A percentile compares a stretch with the other conserved stretches of the same genome.
Conservation (phyloP, 1,140 invertebrate species). For the Vanessa atalanta region DNA sequence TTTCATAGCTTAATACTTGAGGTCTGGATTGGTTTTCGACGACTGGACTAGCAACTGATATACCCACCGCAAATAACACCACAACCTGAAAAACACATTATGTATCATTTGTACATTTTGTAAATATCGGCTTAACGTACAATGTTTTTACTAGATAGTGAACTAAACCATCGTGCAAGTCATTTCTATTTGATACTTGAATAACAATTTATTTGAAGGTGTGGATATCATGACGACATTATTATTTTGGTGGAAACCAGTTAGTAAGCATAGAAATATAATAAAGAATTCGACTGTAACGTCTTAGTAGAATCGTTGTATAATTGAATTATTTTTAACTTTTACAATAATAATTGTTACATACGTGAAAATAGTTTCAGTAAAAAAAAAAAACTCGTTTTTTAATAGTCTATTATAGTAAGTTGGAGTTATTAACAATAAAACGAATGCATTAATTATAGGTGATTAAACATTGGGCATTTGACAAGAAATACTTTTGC, state of each 20-base stretch:
- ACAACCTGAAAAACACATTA: constrained; percentile 52
- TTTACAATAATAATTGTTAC: too few relatives aligned
- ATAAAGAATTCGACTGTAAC: constrained; percentile 36
- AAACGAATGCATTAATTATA: constrained; percentile 35
- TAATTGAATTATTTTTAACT: constrained; percentile 11
- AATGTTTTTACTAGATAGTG: not conserved
- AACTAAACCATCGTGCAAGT: constrained; percentile 7
- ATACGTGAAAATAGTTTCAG: too few relatives aligned
- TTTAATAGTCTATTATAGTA: too few relatives aligned
- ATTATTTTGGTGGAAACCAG: constrained; percentile 45
- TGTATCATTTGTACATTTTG: not conserved
- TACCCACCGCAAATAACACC: constrained; percentile 38
- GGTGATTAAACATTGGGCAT: constrained; percentile 53
- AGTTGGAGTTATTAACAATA: constrained; percentile 31
- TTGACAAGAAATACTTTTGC: constrained; percentile 50
- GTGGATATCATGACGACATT: constrained; percentile 40
- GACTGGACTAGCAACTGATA: constrained; percentile 48
- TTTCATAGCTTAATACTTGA: constrained; percentile 60
- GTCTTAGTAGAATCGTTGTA: constrained; percentile 9
- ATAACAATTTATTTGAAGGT: constrained; percentile 37
- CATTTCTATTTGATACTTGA: constrained; percentile 23
- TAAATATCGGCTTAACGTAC: not conserved
- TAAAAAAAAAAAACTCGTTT: too few relatives aligned
- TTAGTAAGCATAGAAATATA: constrained; percentile 40
- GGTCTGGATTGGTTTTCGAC: constrained; percentile 50